phyloP scores from a whole-genome alignment of 1,140 invertebrate genomes.

The Pseudomyrmex gracilis region DNA sequence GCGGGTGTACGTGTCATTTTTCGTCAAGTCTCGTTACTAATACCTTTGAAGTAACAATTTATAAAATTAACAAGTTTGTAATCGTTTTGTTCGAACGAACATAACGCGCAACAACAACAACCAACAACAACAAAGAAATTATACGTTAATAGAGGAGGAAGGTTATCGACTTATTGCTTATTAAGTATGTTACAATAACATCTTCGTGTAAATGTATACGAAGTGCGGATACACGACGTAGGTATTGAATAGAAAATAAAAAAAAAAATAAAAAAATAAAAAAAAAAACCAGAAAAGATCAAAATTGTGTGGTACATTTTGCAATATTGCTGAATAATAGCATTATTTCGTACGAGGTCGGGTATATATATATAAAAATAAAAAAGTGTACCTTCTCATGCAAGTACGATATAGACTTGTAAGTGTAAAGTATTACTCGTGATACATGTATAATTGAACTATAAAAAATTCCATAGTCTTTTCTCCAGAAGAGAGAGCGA shows the following conservation, averaged over 20 bases:
- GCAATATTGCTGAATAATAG: constrained; percentile 46
- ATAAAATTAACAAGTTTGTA: constrained; percentile 31
- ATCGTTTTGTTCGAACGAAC: constrained; percentile 38
- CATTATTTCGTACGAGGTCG: constrained; percentile 26
- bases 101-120: constrained; percentile 33
- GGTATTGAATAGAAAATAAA: constrained; percentile 41
- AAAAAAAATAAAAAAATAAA: constrained; percentile 33
- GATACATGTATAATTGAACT: constrained; percentile 48
- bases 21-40: constrained; percentile 23
- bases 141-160: constrained; percentile 46
- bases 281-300: constrained; percentile 47
- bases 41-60: constrained; percentile 29
- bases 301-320: constrained; percentile 44
- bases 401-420: constrained; percentile 38
- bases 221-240: constrained; percentile 55
- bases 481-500: not conserved
- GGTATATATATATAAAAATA: not conserved
- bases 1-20: not conserved
- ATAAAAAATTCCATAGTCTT: constrained; percentile 11
- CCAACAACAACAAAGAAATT: constrained; percentile 1
- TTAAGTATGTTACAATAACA: constrained; percentile 39
- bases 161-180: constrained; percentile 46
- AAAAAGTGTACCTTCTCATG: constrained; percentile 44
- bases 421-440: constrained; percentile 46
- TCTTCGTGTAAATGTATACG: constrained; percentile 58